Percentiles rank a stretch among this genome's conserved stretches.
Evolutionary conservation across 2,888 invertebrate genomes (phyloP).

Genomic region (Craniophora ligustri): DNA sequence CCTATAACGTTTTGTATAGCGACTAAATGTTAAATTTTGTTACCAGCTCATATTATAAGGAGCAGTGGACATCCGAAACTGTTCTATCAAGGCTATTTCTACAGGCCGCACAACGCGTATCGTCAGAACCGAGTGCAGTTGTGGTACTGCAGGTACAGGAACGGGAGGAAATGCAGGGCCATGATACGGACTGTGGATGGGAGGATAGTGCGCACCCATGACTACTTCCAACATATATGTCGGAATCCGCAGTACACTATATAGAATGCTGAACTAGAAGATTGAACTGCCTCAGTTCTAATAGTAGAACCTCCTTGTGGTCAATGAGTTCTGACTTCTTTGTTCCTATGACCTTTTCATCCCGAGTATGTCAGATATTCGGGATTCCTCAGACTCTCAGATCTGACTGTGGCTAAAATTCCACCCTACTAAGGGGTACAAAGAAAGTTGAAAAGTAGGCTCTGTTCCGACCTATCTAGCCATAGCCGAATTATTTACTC

Average conservation of each 20-base stretch:
- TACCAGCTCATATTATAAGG: conserved; percentile 40
- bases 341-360: no score
- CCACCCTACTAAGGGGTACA: no score
- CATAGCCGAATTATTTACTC: neutral
- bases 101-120: conserved; percentile 71
- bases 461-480: neutral
- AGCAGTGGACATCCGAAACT: conserved; percentile 66
- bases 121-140: conserved; percentile 62
- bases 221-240: conserved; percentile 35
- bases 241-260: conserved; percentile 5
- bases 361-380: no score
- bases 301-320: no score
- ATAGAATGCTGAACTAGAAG: neutral
- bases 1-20: neutral
- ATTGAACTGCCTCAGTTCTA: neutral
- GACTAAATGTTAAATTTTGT: conserved; percentile 15
- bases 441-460: no score
- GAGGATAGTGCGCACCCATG: conserved; percentile 6
- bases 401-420: no score
- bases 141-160: conserved; percentile 69
- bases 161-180: conserved; percentile 39
- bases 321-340: no score
- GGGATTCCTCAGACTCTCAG: no score
- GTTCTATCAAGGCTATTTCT: conserved; percentile 64
- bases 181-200: conserved; percentile 50